Percentiles rank a stretch among this genome's conserved stretches.
Evolutionary conservation across 2,888 invertebrate species (phyloP).

Genomic region (Athetis lepigone): DNA sequence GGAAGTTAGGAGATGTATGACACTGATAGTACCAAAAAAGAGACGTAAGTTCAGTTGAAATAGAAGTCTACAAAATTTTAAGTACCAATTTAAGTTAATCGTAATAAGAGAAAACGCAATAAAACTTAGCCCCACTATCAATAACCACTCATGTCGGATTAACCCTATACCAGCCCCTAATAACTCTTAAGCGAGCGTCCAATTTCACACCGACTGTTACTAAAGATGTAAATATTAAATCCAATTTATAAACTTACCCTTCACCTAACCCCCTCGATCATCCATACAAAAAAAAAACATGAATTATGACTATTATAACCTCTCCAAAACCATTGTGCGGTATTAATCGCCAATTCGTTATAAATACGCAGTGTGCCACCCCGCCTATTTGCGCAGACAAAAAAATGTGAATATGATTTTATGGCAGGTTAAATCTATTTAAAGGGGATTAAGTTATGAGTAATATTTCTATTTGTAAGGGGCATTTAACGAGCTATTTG

Average conservation of each 20-base stretch:
- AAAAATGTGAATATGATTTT: constrained; percentile 88
- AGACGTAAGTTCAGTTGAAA: background rate
- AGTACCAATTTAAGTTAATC: constrained; percentile 8
- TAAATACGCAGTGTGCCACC: constrained; percentile 82
- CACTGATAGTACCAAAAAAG: background rate
- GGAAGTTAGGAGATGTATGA: no score
- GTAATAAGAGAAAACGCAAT: constrained; percentile 62
- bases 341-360: constrained; percentile 84
- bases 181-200: constrained; percentile 86
- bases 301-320: constrained; percentile 89
- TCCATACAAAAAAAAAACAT: constrained; percentile 81
- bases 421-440: constrained; percentile 90
- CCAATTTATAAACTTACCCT: constrained; percentile 87
- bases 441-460: constrained; percentile 89
- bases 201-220: constrained; percentile 89
- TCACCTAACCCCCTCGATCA: constrained; percentile 82
- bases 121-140: constrained; percentile 68
- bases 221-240: constrained; percentile 89
- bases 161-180: constrained; percentile 82
- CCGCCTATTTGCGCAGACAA: constrained; percentile 81
- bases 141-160: constrained; percentile 72
- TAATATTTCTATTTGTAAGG: constrained; percentile 88
- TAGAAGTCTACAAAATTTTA: background rate
- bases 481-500: constrained; percentile 88
- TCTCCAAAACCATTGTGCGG: constrained; percentile 82